Percentiles rank a stretch among this genome's conserved stretches.
phyloP scores from a whole-genome alignment of 2,113 vertebrate species.

The Patagioenas fasciata region DNA sequence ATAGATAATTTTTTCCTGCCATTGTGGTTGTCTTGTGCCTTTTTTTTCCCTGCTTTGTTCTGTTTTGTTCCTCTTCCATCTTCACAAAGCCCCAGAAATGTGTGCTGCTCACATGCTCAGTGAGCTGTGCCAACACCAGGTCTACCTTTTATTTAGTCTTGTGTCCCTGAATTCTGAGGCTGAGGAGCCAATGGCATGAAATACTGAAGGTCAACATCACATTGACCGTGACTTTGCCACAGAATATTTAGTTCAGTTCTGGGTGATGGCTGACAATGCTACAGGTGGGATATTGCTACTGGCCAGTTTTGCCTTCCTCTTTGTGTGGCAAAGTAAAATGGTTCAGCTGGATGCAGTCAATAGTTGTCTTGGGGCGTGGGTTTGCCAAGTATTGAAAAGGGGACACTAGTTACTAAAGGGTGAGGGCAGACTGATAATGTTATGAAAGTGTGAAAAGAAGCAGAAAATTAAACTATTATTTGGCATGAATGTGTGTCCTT shows the following conservation, averaged over 20 bases:
- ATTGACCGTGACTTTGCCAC: not conserved
- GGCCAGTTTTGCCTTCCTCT: not conserved
- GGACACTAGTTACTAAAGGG: not conserved
- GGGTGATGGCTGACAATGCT: not conserved
- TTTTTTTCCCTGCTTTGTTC: not conserved
- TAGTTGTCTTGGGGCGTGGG: not conserved
- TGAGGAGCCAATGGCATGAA: not conserved
- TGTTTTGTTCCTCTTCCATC: not conserved
- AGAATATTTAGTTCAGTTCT: not conserved
- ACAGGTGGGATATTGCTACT: not conserved
- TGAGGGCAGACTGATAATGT: not conserved
- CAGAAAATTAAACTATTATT: not conserved
- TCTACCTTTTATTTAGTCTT: not conserved
- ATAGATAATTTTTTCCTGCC: not conserved
- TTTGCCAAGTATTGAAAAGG: not conserved
- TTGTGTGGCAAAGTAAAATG: not conserved
- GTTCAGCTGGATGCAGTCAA: not conserved
- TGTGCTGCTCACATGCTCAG: accelerated
- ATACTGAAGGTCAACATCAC: not conserved
- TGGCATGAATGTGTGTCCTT: not conserved
- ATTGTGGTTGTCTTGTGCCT: not conserved
- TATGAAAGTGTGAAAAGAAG: not conserved
- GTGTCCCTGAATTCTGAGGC: not conserved
- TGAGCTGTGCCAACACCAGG: not conserved
- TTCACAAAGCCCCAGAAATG: not conserved